Evolutionary conservation across 92 coral and sea anemone species (phyloP), one percentile per base, ranked within the genome.

Genomic region (Siderastrea radians): DNA sequence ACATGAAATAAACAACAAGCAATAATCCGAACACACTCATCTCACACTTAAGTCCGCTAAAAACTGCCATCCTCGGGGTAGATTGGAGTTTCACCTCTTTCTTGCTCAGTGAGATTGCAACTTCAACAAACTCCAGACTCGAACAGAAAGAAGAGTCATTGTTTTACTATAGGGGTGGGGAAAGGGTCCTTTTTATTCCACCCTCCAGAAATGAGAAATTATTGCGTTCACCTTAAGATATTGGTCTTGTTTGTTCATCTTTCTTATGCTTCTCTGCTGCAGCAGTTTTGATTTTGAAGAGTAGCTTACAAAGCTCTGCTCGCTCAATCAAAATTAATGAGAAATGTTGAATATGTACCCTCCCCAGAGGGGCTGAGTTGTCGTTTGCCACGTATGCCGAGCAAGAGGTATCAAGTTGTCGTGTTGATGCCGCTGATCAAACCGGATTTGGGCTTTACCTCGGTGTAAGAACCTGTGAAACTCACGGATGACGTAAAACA

Each of bases 301-400:
- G n/a, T 44, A 69, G 49, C 47, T 6, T 3, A 43, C 1, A 1
- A 10, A 12, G 2, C 46, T 66, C 16, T 70, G 0, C 3, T 2
- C 1, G n/a, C 14, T n/a, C 6, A 70, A 48, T 14, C 8, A 4
- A 15, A 13, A 13, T 3, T 3, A 4, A 15, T 12, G 16, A 16
- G 8, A 59, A 68, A 68, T 9, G 19, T 14, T 17, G 7, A 58
- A 5, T 7, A 16, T 47, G n/a, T 9, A 71, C 4, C 72, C 71
- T 49, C 82, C 70, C 82, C 38, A 5, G 17, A 8, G 15, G 50
- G 71, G 47, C 26, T 9, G 9, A 61, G 8, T 78, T 47, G 46
- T 38, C 9, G 71, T 9, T 44, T 26, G 82, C 82, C 72, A 78
- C 82, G 68, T 59, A 60, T 26, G 79, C 66, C 65, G 65, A 57